These are phyloP conservation scores for Idaea straminata DNA, from an alignment of 2,888 invertebrate genomes.

Conservation along the genomic window DNA sequence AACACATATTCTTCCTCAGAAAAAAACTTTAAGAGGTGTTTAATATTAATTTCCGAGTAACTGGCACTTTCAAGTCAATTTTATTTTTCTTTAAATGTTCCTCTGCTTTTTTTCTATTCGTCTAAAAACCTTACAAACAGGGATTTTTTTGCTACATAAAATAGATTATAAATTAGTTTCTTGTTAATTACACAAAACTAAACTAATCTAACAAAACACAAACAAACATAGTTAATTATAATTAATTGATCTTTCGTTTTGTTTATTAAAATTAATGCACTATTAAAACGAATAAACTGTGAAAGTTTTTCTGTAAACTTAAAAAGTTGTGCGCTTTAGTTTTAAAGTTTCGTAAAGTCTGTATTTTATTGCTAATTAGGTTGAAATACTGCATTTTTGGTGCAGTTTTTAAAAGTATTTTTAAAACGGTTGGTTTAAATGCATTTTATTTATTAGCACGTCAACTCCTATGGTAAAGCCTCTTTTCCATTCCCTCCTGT, in stretches of 20 bases:
- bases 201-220: background rate
- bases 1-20: too few species aligned
- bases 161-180: background rate
- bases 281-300: background rate
- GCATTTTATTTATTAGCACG: too few species aligned
- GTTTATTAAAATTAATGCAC: background rate
- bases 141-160: too few species aligned
- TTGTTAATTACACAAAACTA: background rate
- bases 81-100: too few species aligned
- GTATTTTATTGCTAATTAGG: background rate
- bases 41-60: too few species aligned
- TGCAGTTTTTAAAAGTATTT: background rate
- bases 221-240: background rate
- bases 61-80: too few species aligned
- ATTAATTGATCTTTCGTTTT: background rate
- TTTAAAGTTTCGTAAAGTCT: background rate
- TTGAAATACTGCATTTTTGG: background rate
- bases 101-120: too few species aligned
- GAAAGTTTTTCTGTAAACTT: background rate
- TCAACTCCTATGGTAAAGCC: too few species aligned
- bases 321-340: background rate
- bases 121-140: too few species aligned
- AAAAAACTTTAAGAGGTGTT: too few species aligned
- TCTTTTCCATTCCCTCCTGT: too few species aligned
- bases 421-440: background rate